phyloP scores from a whole-genome alignment of 2,113 vertebrate species.

The Trogon surrucura region DNA sequence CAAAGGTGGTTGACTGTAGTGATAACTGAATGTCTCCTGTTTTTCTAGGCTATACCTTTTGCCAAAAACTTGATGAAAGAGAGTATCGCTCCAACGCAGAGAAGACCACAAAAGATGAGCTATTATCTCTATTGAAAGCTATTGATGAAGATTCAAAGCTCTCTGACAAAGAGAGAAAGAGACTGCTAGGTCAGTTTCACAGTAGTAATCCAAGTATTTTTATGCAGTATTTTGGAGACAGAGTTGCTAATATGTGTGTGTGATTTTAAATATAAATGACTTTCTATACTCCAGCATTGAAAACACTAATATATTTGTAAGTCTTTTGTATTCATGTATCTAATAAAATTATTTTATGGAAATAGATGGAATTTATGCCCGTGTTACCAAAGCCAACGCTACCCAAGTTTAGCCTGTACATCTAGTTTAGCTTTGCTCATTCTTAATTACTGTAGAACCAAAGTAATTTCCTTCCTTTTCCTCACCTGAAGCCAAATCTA shows the following conservation, averaged over 20 bases:
- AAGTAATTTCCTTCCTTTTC: background rate
- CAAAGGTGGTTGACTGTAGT: background rate
- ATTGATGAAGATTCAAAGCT: constrained; percentile 89
- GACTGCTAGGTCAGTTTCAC: constrained; percentile 89
- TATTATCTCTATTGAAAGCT: constrained; percentile 83
- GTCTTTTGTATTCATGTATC: constrained; percentile 53
- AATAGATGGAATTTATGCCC: background rate
- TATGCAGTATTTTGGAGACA: constrained; percentile 92
- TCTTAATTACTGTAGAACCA: background rate
- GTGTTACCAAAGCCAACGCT: background rate
- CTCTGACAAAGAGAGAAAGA: constrained; percentile 88
- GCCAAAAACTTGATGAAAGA: constrained; percentile 80
- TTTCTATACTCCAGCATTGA: constrained; percentile 17
- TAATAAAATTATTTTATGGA: constrained; percentile 78
- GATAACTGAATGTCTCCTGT: background rate
- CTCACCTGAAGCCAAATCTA: background rate
- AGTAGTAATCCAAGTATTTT: constrained; percentile 92
- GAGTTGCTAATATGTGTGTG: constrained; percentile 77
- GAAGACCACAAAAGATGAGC: constrained; percentile 89
- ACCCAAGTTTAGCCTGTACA: background rate
- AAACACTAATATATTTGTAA: constrained; percentile 68
- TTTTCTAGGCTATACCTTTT: constrained; percentile 85
- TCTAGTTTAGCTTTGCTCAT: background rate
- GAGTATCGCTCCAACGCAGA: constrained; percentile 78
- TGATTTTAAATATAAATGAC: constrained; percentile 38